Evolutionary conservation across 2,797 vertebrate genomes (phyloP).

Genomic region (Tamandua tetradactyla): DNA sequence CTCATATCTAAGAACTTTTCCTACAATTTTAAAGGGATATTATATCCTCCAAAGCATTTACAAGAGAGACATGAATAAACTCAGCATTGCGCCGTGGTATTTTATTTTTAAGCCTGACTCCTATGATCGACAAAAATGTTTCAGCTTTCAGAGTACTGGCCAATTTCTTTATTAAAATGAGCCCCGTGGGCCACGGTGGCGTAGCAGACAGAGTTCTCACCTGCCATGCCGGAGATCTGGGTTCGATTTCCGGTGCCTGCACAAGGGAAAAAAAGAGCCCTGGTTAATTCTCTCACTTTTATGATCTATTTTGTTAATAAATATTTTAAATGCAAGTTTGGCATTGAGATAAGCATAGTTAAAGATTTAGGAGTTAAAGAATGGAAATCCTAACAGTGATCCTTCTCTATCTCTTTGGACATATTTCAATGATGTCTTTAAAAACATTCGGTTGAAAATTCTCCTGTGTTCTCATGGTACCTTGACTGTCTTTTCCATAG

Average conservation of each 20-base stretch:
- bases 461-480: background rate
- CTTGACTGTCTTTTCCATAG: background rate
- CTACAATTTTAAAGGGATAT: background rate
- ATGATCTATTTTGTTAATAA: background rate
- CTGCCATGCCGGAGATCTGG: too few relatives aligned
- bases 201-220: too few relatives aligned
- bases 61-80: background rate
- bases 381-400: background rate
- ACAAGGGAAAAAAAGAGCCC: too few relatives aligned
- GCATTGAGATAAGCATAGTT: background rate
- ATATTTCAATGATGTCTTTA: background rate
- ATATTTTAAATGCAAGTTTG: background rate
- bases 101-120: conserved; percentile 12
- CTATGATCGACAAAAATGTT: background rate
- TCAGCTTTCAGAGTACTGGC: background rate
- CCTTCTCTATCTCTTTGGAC: background rate
- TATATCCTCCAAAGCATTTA: background rate
- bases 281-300: background rate
- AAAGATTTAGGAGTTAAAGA: background rate
- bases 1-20: background rate
- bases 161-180: background rate
- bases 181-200: too few relatives aligned
- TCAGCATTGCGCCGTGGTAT: background rate
- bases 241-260: too few relatives aligned
- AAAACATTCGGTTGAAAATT: background rate